Conservation (phyloP, 2,888 invertebrate genomes). For the Odontocerum albicorne region DNA sequence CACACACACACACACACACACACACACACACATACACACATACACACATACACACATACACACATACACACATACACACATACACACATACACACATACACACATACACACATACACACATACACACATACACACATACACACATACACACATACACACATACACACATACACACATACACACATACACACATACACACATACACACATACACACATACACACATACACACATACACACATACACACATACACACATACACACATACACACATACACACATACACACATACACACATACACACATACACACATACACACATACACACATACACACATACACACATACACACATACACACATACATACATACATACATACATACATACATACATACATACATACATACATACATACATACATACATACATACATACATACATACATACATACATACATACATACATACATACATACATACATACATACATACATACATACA, state of each 20-base stretch:
- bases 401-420: background rate
- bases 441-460: background rate
- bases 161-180: slow-evolving; percentile 5
- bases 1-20: slow-evolving; percentile 4
- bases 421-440: background rate
- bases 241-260: slow-evolving; percentile 2
- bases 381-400: background rate
- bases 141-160: background rate
- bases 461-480: background rate
- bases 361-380: slow-evolving; percentile 1
- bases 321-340: slow-evolving; percentile 11
- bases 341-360: slow-evolving; percentile 6
- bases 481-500: background rate
- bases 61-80: background rate
- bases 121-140: background rate
- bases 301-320: slow-evolving; percentile 7
- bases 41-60: background rate
- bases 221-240: slow-evolving; percentile 10
- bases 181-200: slow-evolving; percentile 1
- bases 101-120: background rate
- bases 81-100: background rate
- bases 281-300: slow-evolving; percentile 12
- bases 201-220: slow-evolving; percentile 7
- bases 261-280: slow-evolving; percentile 10
- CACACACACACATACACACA: background rate